phyloP scores from a whole-genome alignment of 2,113 vertebrate genomes.

The Mus musculus region DNA sequence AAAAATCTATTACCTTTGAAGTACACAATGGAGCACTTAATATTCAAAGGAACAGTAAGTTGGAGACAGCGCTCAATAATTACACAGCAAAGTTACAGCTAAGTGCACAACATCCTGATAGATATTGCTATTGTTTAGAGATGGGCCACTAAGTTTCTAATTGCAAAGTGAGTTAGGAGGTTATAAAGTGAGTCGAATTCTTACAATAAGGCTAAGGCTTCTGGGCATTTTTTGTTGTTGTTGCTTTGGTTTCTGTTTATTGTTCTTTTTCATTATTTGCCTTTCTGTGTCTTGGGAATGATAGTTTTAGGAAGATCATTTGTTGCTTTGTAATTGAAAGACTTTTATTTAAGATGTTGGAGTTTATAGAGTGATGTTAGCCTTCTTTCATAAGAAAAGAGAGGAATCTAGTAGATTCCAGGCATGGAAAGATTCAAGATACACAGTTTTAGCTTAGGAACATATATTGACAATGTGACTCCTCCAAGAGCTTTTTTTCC shows the following conservation, averaged over 20 bases:
- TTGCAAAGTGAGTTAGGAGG: background rate
- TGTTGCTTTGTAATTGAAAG: background rate
- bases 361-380: background rate
- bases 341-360: conserved; percentile 15
- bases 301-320: conserved; percentile 5
- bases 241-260: background rate
- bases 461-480: background rate
- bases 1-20: conserved; percentile 45
- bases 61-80: background rate
- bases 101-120: background rate
- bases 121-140: background rate
- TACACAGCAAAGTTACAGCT: background rate
- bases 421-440: background rate
- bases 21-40: background rate
- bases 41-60: background rate
- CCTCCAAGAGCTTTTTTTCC: background rate
- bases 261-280: conserved; percentile 4
- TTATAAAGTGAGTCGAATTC: background rate
- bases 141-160: background rate
- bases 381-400: conserved; percentile 2
- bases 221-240: background rate
- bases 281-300: background rate
- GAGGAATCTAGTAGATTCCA: background rate
- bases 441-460: background rate
- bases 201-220: background rate